Evolutionary conservation across 2,113 vertebrate species (phyloP).

Genomic region (Mionectes macconnelli): DNA sequence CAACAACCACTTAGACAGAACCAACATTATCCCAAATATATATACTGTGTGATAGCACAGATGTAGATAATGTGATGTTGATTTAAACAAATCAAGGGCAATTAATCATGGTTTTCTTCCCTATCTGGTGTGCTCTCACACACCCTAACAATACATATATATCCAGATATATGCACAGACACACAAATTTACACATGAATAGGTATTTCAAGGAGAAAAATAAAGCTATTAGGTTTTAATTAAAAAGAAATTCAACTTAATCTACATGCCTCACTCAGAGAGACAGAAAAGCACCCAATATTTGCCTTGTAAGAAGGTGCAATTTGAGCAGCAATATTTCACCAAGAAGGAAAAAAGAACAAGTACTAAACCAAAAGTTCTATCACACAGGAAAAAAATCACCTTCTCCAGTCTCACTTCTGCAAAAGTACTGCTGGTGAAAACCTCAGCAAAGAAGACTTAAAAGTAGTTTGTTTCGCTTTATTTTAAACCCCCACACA

Average conservation of each 20-base stretch:
- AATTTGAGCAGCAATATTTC: neutral
- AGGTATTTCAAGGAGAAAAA: neutral
- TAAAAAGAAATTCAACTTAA: neutral
- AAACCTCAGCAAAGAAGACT: neutral
- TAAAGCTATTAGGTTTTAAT: neutral
- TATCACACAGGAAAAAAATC: neutral
- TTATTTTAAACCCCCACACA: neutral
- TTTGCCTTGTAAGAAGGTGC: neutral
- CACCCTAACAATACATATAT: accelerated
- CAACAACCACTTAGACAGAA: neutral
- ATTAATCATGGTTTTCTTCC: neutral
- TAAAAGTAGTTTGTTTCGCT: neutral
- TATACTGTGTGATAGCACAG: neutral
- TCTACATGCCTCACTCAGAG: neutral
- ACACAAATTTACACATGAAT: neutral
- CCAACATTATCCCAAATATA: neutral
- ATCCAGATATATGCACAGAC: too few relatives aligned
- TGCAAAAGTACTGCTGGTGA: neutral
- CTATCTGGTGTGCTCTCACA: neutral
- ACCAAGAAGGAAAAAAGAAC: neutral
- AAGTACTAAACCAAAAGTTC: neutral
- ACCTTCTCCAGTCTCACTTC: neutral
- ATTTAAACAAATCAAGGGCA: neutral
- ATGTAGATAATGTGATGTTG: neutral
- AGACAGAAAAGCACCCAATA: accelerated